Base-by-base conservation (phyloP, 2,888 invertebrate genomes). In the Syritta pipiens region DNA sequence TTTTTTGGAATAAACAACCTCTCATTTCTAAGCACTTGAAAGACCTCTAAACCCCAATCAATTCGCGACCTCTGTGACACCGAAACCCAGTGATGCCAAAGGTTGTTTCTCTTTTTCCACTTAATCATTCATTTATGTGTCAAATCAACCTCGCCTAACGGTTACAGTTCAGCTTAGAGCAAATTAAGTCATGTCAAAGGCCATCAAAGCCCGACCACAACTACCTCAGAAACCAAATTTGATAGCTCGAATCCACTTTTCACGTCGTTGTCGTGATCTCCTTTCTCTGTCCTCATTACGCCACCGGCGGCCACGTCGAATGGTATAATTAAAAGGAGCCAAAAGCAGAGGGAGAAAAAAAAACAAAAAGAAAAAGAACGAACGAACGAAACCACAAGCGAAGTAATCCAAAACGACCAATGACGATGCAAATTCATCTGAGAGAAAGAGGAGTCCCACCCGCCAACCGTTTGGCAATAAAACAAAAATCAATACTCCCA, bases 401-500 rank as follows among this genome's bases (percentile, higher is more conserved):
- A 42, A 37, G 40, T n/a, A n/a, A n/a, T n/a, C 28, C 44, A 22
- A 63, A 32, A 42, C 10, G 44, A 57, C 40, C 62, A 71, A 35
- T 44, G 51, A 63, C 32, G 71, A 71, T 65, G 71, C 63, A 69
- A 69, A 76, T 76, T 48, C 14, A 19, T 51, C 46, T 46, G 51
- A 9, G 28, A 1, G 28, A 28, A 9, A 28, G 28, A 9, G n/a
- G n/a, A 6, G n/a, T 28, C 7, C 3, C 28, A 2, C 9, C 9
- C 4, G 7, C 1, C 10, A 3, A 26, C 22, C 7, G 4, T 14
- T 14, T 46, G 65, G 32, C 71, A 72, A 77, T 71, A 71, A 65
- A 71, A 60, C 46, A 59, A 65, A 71, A 77, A 77, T 77, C 77
- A 71, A 71, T 77, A 77, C 51, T 46, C 19, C 65, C 63, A 65